Evolutionary conservation across 2,888 invertebrate genomes (phyloP), one percentile per base, ranked within the genome.

Genomic region (Boloria euphrosyne): DNA sequence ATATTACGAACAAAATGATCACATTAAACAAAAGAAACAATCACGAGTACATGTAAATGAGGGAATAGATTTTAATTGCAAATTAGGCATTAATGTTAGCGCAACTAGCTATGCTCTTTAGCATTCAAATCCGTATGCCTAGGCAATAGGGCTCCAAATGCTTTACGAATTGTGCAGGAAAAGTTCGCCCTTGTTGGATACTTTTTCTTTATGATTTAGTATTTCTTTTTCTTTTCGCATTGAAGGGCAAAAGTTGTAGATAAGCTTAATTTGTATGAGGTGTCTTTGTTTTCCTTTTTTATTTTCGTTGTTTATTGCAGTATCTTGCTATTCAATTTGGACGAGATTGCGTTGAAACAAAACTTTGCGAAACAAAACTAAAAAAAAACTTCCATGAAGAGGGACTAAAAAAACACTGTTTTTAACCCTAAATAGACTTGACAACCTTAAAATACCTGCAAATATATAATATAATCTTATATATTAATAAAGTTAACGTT

Each of bases 121-220:
- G 17, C 52, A 17, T 0, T 65, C 17, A 6, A 14, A 62, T 17
- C 52, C 44, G 52, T 57, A n/a, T 27, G 6, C 27, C 4, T 17
- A 6, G 51, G 13, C 4, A 49, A 60, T 67, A 67, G 2, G 62
- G 65, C 38, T 50, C 51, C 3, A 46, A 43, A 38, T 66, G 43
- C 60, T 69, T 38, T 7, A 55, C 44, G 5, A 38, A 44, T 0
- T 14, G 3, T 16, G 6, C 27, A 60, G 51, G 50, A 49, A 53
- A 43, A 62, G 18, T 16, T 57, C 31, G 46, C 57, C 66, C 63
- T 53, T 57, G 69, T 47, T 38, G 38, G 14, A 53, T 63, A 64
- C 58, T 64, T 63, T 53, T 55, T 62, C 55, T 51, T 60, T 64
- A 66, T 69, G 63, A 69, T 66, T 66, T 69, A 69, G 53, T 64